Base-by-base conservation (phyloP, 2,113 vertebrate genomes). In the Poeciliopsis occidentalis region DNA sequence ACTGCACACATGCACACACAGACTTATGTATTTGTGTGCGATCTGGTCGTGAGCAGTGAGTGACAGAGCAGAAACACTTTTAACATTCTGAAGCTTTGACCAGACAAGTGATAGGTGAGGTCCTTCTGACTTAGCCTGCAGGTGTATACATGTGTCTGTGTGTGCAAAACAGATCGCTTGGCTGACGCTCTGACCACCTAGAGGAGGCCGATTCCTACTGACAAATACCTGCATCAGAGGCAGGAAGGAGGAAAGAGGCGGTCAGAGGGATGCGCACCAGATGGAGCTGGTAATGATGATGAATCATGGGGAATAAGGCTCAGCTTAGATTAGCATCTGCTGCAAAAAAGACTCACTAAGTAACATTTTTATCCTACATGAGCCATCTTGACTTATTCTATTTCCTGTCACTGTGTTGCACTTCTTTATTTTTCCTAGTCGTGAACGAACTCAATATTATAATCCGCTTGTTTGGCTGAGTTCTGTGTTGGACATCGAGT, bases 251-350 rank as follows among this genome's bases (percentile, higher is more conserved):
- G 69, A 37, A 61, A 71, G 66, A 62, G 39, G 41, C n/a, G 15
- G 71, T 82, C 70, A 66, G 71, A 57, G 67, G 24, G 77, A 68
- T 62, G 80, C 44, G 78, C 80, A 87, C 85, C 82, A 89, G 88
- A 76, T 75, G 61, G 66, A 72, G 66, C 13, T 19, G 76, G 69
- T 92, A 87, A 92, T 70, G 89, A 90, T 90, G 90, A 92, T 92
- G 85, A 92, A 93, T 87, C 88, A 77, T 39, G 32, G 75, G 77
- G 74, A 86, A 81, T 71, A 41, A 37, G 39, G 87, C 82, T 90
- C 81, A 81, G 81, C 87, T 83, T 79, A 92, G 93, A 94, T 94
- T 93, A 92, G 87, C 89, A 93, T 95, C 92, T 89, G 85, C 85
- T 91, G 89, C 93, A 94, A 91, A 93, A 93, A 84, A 89, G 87